Evolutionary conservation across 2,888 invertebrate species (phyloP), one percentile per base, ranked within the genome.

Genomic region (Hemicrepidius hirtus): DNA sequence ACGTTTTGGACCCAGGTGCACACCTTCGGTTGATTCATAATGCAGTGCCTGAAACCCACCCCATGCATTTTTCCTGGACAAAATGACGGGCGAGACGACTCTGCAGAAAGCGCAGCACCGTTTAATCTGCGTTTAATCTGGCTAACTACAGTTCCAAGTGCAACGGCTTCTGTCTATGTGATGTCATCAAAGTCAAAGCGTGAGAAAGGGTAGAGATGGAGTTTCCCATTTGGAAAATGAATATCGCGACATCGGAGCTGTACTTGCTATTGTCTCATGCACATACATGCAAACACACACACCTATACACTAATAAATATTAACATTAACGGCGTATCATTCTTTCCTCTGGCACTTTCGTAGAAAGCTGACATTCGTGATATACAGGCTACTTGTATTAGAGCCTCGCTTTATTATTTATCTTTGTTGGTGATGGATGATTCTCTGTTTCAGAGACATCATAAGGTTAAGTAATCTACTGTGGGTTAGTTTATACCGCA

Each of bases 341-440:
- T 75, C 75, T 71, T 75, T 74, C 68, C 57, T 55, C 62, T 64
- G 60, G 41, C 57, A 66, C 68, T 67, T 68, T 68, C 68, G 64
- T 57, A 46, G 53, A 65, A 69, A 73, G 41, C 70, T 70, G 74
- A 74, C 75, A 70, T 67, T 60, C 67, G 68, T 72, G 76, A 75
- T 75, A 75, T 74, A 74, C 73, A 72, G 69, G 71, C 74, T 72
- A 68, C 70, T 35, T 37, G 74, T 72, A 75, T 71, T 76, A 75
- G 71, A 75, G 74, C 49, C 65, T 66, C 64, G 68, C 67, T 77
- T 75, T 76, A 76, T 76, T 77, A 77, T 77, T 76, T 75, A 75
- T 76, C 73, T 73, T 77, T 75, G 49, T 76, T 73, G 55, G 74
- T 77, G 76, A 76, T 77, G 77, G 72, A 76, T 77, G 76, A 74